Conservation (phyloP, 1,140 invertebrate species). For the Drosophila nasuta region DNA sequence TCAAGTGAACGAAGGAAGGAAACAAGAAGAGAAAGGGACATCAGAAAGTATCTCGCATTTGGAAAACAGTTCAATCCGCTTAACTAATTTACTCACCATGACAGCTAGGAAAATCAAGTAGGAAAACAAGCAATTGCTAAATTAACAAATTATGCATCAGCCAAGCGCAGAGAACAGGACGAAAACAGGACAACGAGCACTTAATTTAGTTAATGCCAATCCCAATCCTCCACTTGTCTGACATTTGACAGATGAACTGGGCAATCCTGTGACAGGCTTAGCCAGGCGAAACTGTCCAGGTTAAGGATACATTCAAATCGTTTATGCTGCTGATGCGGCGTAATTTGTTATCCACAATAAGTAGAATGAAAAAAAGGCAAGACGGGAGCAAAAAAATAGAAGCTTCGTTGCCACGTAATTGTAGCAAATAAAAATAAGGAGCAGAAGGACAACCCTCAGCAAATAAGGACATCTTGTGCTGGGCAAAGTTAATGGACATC, state of each 20-base stretch:
- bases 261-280: slow-evolving; percentile 27
- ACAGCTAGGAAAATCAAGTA: slow-evolving; percentile 11
- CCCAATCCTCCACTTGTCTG: slow-evolving; percentile 36
- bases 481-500: slow-evolving; percentile 52
- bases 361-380: not conserved
- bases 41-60: too few species aligned
- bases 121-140: slow-evolving; percentile 64
- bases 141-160: slow-evolving; percentile 81
- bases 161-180: slow-evolving; percentile 48
- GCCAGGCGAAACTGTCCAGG: slow-evolving; percentile 33
- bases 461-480: not conserved
- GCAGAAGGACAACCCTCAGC: slow-evolving; percentile 14
- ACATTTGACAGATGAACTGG: slow-evolving; percentile 81
- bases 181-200: slow-evolving; percentile 54
- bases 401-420: slow-evolving; percentile 55
- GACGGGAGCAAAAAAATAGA: slow-evolving; percentile 25
- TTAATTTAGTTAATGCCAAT: slow-evolving; percentile 76
- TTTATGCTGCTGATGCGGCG: slow-evolving; percentile 70
- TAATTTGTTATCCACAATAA: slow-evolving; percentile 66
- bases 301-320: slow-evolving; percentile 60
- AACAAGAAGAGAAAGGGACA: not conserved
- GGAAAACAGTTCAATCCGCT: slow-evolving; percentile 55
- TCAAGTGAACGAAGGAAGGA: not conserved
- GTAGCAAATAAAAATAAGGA: slow-evolving; percentile 53
- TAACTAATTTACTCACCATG: slow-evolving; percentile 76